Evolutionary conservation across 2,113 vertebrate species (phyloP), one percentile per base, ranked within the genome.

Genomic region (Malurus cyaneus): DNA sequence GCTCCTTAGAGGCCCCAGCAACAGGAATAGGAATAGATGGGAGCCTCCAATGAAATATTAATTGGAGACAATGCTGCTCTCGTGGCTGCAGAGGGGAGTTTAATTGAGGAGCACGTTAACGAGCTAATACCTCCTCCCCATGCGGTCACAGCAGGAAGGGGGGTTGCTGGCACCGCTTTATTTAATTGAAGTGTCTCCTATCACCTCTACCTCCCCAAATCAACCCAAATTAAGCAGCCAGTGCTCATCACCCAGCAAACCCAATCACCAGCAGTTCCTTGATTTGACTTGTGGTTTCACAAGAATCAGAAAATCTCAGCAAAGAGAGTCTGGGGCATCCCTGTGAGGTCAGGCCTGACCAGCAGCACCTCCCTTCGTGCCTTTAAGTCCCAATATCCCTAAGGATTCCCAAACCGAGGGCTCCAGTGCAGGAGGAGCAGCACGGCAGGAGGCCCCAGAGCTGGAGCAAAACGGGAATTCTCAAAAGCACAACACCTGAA

Each of bases 21-120:
- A 59, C 14, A 0, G 34, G 79, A 54, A 47, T 16, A 56, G 34
- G 65, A 57, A 80, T 21, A 49, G 80, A 91, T 46, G 76, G 24
- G 88, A 80, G 60, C 25, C 77, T 24, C 87, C 89, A 76, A 74
- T 59, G 86, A 92, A 92, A 94, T 81, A 87, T 71, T 94, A 87
- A 93, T 71, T 67, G 84, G 66, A 69, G 89, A 59, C 78, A 91
- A 60, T 0, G 7, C 67, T 64, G 0, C 41, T 79, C 86, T 94
- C 39, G 67, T 81, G 3, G 39, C 66, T 74, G 56, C 0, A 11
- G 80, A 71, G 60, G n/a, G 83, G 88, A 80, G 80, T 91, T 95
- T 95, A 95, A 92, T 83, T 71, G 94, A 92, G 69, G 60, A 23
- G 47, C 64, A 41, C 3, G 4, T 88, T 88, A 92, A 93, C 54